These are phyloP conservation scores for Heliangelus exortis DNA, from an alignment of 2,797 vertebrate genomes.

Conservation along the genomic window DNA sequence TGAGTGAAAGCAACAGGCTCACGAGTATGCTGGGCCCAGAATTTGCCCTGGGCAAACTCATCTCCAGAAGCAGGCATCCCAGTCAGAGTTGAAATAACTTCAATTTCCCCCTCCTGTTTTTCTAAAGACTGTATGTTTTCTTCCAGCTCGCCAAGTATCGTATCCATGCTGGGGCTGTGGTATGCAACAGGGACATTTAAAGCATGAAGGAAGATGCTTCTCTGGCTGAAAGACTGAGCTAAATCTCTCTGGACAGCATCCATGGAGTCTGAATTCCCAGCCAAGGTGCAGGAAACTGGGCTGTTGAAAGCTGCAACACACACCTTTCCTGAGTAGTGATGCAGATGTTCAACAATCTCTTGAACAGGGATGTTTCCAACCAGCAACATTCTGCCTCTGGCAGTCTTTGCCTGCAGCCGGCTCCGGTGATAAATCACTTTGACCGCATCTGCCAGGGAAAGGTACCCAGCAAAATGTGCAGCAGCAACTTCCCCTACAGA, in stretches of 20 bases:
- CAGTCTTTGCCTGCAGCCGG: constrained; percentile 81
- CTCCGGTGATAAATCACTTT: constrained; percentile 87
- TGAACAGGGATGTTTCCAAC: constrained; percentile 82
- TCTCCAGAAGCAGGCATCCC: constrained; percentile 68
- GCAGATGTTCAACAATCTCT: constrained; percentile 75
- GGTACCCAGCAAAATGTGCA: constrained; percentile 85
- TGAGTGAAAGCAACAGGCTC: constrained; percentile 84
- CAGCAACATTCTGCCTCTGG: constrained; percentile 88
- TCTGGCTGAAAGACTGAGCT: constrained; percentile 64
- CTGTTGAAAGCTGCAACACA: constrained; percentile 88
- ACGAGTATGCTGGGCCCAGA: constrained; percentile 85
- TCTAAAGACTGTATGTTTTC: constrained; percentile 74
- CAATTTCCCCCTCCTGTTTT: constrained; percentile 72
- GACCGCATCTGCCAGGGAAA: constrained; percentile 88
- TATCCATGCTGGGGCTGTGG: constrained; percentile 89
- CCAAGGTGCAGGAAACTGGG: constrained; percentile 86
- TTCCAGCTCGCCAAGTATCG: constrained; percentile 78
- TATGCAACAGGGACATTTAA: constrained; percentile 85
- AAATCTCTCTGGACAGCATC: constrained; percentile 73
- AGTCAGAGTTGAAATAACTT: constrained; percentile 87
- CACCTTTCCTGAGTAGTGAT: constrained; percentile 74
- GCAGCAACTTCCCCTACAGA: constrained; percentile 89
- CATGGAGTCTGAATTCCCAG: constrained; percentile 82
- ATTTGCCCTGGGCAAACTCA: constrained; percentile 83
- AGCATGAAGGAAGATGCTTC: constrained; percentile 83